Evolutionary conservation across 2,888 invertebrate genomes (phyloP), one percentile per base, ranked within the genome.

Genomic region (Acleris sparsana): DNA sequence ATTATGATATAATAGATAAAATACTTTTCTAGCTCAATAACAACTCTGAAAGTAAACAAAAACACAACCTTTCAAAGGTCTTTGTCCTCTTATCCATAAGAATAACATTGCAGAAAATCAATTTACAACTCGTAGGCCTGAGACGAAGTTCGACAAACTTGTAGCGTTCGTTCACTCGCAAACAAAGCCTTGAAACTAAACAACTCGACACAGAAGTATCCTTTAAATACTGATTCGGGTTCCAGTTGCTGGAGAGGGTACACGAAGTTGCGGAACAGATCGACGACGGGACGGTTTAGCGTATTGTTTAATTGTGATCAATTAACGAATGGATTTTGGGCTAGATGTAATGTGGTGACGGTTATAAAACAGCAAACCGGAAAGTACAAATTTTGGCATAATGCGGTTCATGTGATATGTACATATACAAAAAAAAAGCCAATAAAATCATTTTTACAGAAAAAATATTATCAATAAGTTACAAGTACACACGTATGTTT

Each of bases 121-220:
- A 55, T 59, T 49, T 18, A 25, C 48, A 53, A 43, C 22, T 53
- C 16, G 17, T 55, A 33, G 53, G 18, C 52, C 33, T 58, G 20
- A 9, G 13, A 55, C 33, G 22, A 49, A 39, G 49, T 59, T 29
- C 53, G 25, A 17, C 22, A 58, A 63, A 52, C 52, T 46, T 48
- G 48, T 16, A 48, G 39, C 13, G 11, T 46, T 20, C 58, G 59
- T 59, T 64, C 59, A 49, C 64, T 59, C 16, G 43, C 48, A 49
- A 49, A 64, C 49, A 59, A 25, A 25, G 63, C 63, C 59, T 49
- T 59, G 48, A 16, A 55, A 59, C 59, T 53, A 48, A 53, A 53
- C 48, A 53, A 25, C 39, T 64, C 53, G 46, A 64, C 18, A 62
- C 43, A 53, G 22, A 62, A 63, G 53, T 53, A 43, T 55, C 64